Conservation (phyloP, 2,113 vertebrate species). For the Globicephala melas region DNA sequence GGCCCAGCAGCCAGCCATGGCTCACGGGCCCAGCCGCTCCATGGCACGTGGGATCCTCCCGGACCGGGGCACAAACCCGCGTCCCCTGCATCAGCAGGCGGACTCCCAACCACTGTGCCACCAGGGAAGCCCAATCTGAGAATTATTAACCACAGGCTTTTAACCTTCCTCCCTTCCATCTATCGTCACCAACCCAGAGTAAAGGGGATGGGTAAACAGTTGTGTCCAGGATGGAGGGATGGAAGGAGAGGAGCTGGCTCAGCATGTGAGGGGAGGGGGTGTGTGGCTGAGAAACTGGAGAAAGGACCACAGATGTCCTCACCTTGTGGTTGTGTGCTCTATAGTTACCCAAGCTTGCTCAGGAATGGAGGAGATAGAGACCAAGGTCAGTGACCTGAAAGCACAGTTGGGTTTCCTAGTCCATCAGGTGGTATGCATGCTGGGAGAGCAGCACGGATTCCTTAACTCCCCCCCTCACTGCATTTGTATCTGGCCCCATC, state of each 20-base stretch:
- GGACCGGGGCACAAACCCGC: accelerated
- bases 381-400: neutral
- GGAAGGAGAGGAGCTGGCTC: neutral
- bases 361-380: neutral
- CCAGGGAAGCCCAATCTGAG: too few relatives aligned
- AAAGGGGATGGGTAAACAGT: neutral
- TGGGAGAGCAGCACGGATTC: neutral
- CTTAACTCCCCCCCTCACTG: neutral
- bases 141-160: neutral
- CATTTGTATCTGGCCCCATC: neutral
- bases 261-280: neutral
- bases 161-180: neutral
- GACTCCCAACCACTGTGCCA: too few relatives aligned
- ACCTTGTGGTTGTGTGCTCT: neutral
- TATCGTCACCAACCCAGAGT: neutral
- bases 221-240: neutral
- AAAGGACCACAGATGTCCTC: neutral
- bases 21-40: too few relatives aligned
- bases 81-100: too few relatives aligned
- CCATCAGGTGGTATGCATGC: accelerated
- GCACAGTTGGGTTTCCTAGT: neutral
- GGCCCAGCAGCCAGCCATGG: accelerated
- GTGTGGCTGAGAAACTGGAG: neutral
- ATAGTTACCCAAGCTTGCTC: neutral
- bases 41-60: too few relatives aligned